Conservation (phyloP, 2,888 invertebrate genomes). For the Athetis lepigone region DNA sequence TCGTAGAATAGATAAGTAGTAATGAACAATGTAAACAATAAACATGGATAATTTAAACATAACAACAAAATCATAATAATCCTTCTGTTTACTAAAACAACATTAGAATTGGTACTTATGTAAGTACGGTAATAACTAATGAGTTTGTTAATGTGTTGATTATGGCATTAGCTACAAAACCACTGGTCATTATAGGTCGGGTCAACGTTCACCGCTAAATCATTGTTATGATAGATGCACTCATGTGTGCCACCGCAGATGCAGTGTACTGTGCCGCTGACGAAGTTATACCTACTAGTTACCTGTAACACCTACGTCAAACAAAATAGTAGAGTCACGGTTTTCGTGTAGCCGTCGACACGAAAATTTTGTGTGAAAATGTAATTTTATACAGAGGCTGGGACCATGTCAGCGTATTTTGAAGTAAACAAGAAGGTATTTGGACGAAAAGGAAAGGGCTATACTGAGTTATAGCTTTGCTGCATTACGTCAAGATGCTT, state of each 20-base stretch:
- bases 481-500: background rate
- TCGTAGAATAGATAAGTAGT: background rate
- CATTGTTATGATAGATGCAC: slow-evolving; percentile 20
- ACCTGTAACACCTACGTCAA: slow-evolving; percentile 1
- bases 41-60: background rate
- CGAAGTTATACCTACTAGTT: slow-evolving; percentile 35
- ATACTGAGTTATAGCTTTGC: background rate
- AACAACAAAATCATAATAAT: background rate
- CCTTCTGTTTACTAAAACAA: slow-evolving; percentile 10
- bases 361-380: slow-evolving; percentile 14
- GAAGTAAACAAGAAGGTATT: background rate
- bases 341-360: slow-evolving; percentile 10
- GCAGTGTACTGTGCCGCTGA: slow-evolving; percentile 19
- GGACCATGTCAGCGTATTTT: background rate
- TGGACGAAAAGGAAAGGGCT: background rate
- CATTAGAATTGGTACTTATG: slow-evolving; percentile 2
- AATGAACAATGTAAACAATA: too few relatives aligned
- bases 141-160: slow-evolving; percentile 16
- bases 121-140: slow-evolving; percentile 17
- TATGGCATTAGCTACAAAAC: slow-evolving; percentile 6
- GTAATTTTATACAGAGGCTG: slow-evolving; percentile 18
- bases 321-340: background rate
- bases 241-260: slow-evolving; percentile 9
- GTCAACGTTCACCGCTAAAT: slow-evolving; percentile 15
- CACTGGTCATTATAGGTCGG: slow-evolving; percentile 14